These are phyloP conservation scores for Charina bottae DNA, from an alignment of 2,113 vertebrate genomes.

Conservation along the genomic window DNA sequence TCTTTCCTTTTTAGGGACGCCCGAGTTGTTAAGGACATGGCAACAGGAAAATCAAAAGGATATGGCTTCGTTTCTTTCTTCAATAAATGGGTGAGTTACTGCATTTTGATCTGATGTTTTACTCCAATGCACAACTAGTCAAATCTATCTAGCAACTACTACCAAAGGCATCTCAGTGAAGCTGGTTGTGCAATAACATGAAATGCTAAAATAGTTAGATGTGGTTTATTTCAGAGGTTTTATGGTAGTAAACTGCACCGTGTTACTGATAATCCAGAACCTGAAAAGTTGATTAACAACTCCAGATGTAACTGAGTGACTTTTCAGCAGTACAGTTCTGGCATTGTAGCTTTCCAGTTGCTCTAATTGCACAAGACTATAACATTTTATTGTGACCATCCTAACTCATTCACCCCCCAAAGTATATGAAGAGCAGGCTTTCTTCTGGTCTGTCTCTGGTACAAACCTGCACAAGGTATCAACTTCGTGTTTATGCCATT, in stretches of 20 bases:
- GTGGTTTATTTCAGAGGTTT: not conserved
- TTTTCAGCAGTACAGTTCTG: not conserved
- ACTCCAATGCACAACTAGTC: not conserved
- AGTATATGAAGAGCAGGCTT: not conserved
- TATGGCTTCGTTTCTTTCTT: conserved; percentile 99
- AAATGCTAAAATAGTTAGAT: not conserved
- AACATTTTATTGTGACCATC: not conserved
- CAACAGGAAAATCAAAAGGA: conserved; percentile 98
- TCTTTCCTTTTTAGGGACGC: conserved; percentile 85
- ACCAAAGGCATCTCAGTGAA: not conserved
- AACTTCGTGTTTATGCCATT: not conserved
- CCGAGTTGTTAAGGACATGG: conserved; percentile 98
- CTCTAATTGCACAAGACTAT: not conserved
- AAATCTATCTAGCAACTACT: not conserved
- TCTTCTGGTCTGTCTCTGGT: not conserved
- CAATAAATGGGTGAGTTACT: conserved; percentile 94
- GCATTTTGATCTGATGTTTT: not conserved
- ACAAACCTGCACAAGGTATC: not conserved
- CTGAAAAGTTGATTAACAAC: not conserved
- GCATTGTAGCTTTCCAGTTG: not conserved
- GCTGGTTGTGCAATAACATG: not conserved
- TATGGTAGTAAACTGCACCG: not conserved
- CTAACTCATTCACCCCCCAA: not conserved
- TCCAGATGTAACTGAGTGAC: not conserved
- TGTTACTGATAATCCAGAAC: not conserved